Base-by-base conservation (phyloP, 2,113 vertebrate genomes). In the Prionailurus viverrinus region DNA sequence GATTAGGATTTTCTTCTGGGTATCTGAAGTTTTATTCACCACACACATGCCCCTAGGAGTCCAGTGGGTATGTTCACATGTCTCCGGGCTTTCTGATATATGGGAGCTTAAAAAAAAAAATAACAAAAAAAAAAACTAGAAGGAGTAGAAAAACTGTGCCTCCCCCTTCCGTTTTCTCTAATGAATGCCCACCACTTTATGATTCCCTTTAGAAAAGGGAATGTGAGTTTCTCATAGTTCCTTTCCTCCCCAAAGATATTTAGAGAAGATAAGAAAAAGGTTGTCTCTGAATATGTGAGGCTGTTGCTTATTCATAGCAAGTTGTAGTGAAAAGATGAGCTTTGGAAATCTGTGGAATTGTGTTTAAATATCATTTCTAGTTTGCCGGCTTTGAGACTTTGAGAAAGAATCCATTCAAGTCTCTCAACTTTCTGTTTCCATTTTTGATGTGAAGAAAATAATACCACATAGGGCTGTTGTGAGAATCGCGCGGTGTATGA, bases 261-360 rank as follows among this genome's bases (percentile, higher is more conserved):
- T 96, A 80, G 78, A 97, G 79, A 96, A 87, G 53, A 65, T 92
- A 94, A 94, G 83, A 41, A 66, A 78, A 92, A 87, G 16, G 3
- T 69, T 88, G 33, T 87, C n/a, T 84, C 76, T 89, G 18, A 76
- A 19, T 81, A 82, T 33, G 53, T 89, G 82, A 83, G 66, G 14
- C 23, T 93, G 16, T 66, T 96, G 76, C 78, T 95, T 95, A 94
- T 58, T 91, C 91, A 93, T 7, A 41, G 85, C 48, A 84, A 83
- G 55, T 48, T 14, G 13, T 68, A 81, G 9, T 86, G 14, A 61
- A 85, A 87, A 65, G 92, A 91, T 89, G 88, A 97, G 86, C 78
- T 95, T 85, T 94, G 81, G 89, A 92, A 85, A 80, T 55, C 36
- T 83, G 27, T 7, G 11, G 21, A 78, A 74, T 55, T 48, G 13